Base-by-base conservation (phyloP, 2,113 vertebrate genomes). In the Carettochelys insculpta region DNA sequence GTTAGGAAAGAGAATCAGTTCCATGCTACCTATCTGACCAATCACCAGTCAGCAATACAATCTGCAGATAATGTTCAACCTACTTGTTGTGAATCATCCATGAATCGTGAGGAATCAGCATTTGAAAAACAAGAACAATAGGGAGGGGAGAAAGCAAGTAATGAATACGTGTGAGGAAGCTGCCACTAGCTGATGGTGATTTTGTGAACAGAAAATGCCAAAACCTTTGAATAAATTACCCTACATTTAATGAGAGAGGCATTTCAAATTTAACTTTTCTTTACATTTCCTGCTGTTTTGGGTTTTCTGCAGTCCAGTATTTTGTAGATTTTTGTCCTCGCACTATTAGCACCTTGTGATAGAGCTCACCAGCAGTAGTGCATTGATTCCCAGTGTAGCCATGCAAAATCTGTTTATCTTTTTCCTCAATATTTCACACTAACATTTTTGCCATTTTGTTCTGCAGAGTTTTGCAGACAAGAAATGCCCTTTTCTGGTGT, bases 401-500 rank as follows among this genome's bases (percentile, higher is more conserved):
- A 17, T 65, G 65, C 79, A 87, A 86, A 80, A 89, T 77, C 19
- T 71, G 75, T 43, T 12, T 4, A 77, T 65, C 87, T 86, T 4
- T 52, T 1, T 50, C 43, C 38, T 82, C 12, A 2, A 83, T 58
- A 73, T 87, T 38, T 83, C 78, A 50, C 45, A 41, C 76, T 80
- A 90, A 92, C 93, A 56, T 77, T 88, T 65, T 93, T 83, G 51
- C 14, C 90, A 89, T 84, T 82, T 89, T 92, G 91, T 90, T 38
- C 27, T 68, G 81, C 86, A 10, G 88, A 3, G 61, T 92, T 90
- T 71, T 50, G 19, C 83, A 43, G 77, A 38, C 52, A 83, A 90
- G 38, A 94, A 92, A 87, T 88, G 34, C 80, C 17, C 34, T 80
- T 85, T 78, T 91, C 52, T 71, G 3, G 3, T 80, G 5, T 24